A percentile compares a stretch with the other conserved stretches of the same genome.
These are phyloP conservation scores for Coilia nasus DNA, from an alignment of 2,797 vertebrate genomes.

Conservation along the genomic window DNA sequence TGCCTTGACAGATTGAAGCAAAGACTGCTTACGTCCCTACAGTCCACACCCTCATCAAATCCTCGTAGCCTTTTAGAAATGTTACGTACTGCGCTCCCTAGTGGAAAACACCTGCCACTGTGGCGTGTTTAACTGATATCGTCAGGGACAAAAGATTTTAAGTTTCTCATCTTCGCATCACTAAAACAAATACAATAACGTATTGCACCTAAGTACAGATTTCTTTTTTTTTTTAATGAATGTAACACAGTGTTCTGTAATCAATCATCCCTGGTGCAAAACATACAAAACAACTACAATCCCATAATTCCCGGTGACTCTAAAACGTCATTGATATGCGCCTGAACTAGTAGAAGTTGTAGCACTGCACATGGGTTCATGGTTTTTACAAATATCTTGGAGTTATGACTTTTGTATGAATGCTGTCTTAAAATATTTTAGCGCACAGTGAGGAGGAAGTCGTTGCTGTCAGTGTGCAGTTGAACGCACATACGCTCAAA, in stretches of 20 bases:
- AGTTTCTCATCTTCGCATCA: neutral
- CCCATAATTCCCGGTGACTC: neutral
- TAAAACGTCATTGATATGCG: slow-evolving; percentile 22
- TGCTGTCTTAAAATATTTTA: neutral
- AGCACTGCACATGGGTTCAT: slow-evolving; percentile 1
- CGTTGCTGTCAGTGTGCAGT: too few species aligned
- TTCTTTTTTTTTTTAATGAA: neutral
- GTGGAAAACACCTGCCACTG: neutral
- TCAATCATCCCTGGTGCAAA: neutral
- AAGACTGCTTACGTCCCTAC: slow-evolving; percentile 36
- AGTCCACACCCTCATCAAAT: slow-evolving; percentile 72
- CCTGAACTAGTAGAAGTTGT: neutral
- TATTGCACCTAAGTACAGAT: neutral
- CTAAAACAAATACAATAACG: neutral
- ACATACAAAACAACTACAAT: neutral
- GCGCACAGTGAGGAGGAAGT: neutral
- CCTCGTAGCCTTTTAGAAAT: slow-evolving; percentile 3
- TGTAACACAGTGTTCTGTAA: too few species aligned
- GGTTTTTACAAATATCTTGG: neutral
- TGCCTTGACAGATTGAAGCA: slow-evolving; percentile 43
- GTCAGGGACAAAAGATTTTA: neutral
- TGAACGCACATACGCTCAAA: neutral
- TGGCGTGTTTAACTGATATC: neutral
- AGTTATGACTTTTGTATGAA: neutral
- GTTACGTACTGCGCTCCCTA: neutral